A percentile compares a stretch with the other conserved stretches of the same genome.
These are phyloP conservation scores for Protosalanx chinensis DNA, from an alignment of 2,797 vertebrate species.

Conservation along the genomic window DNA sequence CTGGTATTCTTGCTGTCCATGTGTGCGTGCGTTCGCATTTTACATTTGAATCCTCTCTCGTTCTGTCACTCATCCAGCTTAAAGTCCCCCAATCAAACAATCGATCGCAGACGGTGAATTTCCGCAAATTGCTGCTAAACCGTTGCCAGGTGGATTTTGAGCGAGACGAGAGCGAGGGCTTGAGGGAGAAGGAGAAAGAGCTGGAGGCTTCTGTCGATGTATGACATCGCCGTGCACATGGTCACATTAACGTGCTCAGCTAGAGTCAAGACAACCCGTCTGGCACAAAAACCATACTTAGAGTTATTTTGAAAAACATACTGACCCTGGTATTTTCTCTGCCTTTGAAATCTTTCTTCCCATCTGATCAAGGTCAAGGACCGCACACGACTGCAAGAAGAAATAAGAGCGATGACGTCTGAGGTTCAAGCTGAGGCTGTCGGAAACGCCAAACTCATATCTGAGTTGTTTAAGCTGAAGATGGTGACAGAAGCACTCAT, in stretches of 20 bases:
- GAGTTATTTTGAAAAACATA: neutral
- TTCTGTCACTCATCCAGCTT: constrained; percentile 36
- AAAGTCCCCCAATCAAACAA: constrained; percentile 87
- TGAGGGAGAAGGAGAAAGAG: constrained; percentile 85
- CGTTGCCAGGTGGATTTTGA: constrained; percentile 89
- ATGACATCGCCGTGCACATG: constrained; percentile 2
- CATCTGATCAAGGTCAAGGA: constrained; percentile 42
- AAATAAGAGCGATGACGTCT: constrained; percentile 78
- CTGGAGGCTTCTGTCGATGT: constrained; percentile 80
- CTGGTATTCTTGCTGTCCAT: neutral
- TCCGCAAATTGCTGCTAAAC: constrained; percentile 85
- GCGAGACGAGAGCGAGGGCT: constrained; percentile 85
- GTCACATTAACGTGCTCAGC: neutral
- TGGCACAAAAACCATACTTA: neutral
- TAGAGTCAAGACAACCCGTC: neutral
- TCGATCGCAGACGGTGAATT: constrained; percentile 83
- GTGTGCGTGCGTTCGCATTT: neutral
- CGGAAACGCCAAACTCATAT: constrained; percentile 87
- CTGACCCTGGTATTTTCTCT: neutral
- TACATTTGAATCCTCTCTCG: neutral
- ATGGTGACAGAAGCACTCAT: constrained; percentile 88
- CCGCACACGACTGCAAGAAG: constrained; percentile 78
- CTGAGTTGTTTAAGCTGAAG: constrained; percentile 86
- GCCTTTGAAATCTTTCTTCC: neutral
- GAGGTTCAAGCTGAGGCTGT: constrained; percentile 80